Conservation (phyloP, 2,113 vertebrate species). For the Nanorana parkeri region DNA sequence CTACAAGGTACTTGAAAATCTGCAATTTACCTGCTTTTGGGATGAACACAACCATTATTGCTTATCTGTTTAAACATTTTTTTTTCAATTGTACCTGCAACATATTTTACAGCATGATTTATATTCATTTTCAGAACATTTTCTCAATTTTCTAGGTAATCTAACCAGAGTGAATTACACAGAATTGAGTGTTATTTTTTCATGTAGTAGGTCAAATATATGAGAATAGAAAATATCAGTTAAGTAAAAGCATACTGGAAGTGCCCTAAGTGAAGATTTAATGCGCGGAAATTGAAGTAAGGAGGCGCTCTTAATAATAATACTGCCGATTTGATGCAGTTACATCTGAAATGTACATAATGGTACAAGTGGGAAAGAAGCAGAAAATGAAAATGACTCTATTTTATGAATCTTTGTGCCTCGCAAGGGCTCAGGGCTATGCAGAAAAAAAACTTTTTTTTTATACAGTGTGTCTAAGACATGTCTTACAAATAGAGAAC, state of each 20-base stretch:
- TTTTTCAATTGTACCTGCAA: constrained; percentile 2
- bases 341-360: constrained; percentile 51
- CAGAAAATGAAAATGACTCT: constrained; percentile 29
- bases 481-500: constrained; percentile 12
- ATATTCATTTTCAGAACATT: constrained; percentile 5
- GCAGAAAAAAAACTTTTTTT: constrained; percentile 11
- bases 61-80: background rate
- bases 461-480: constrained; percentile 6
- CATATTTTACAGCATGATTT: constrained; percentile 13
- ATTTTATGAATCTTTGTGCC: constrained; percentile 30
- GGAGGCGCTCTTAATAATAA: constrained; percentile 44
- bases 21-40: background rate
- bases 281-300: constrained; percentile 44
- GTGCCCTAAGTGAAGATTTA: constrained; percentile 41
- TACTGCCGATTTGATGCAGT: constrained; percentile 34
- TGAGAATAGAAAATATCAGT: constrained; percentile 23
- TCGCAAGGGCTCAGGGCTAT: constrained; percentile 13
- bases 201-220: constrained; percentile 34
- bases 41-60: background rate
- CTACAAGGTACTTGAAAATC: background rate
- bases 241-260: constrained; percentile 34
- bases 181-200: constrained; percentile 41
- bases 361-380: constrained; percentile 37
- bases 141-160: constrained; percentile 27
- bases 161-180: background rate